Conservation (phyloP, 2,888 invertebrate genomes). For the Dinocampus coccinellae region DNA sequence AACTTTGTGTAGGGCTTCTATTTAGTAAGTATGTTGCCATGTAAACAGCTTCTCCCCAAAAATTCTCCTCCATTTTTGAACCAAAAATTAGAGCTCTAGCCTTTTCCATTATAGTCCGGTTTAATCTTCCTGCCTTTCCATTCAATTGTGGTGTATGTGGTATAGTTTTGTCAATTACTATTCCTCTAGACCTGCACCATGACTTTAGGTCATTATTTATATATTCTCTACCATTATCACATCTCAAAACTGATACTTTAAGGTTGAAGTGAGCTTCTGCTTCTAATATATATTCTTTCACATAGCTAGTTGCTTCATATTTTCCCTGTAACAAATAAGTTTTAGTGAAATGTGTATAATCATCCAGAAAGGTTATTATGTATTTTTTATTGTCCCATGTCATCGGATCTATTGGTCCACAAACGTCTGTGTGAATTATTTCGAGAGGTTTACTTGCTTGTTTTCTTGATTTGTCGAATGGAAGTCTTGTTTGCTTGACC, state of each 20-base stretch:
- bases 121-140: constrained; percentile 60
- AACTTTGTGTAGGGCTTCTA: constrained; percentile 25
- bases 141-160: constrained; percentile 39
- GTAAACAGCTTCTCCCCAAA: constrained; percentile 24
- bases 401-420: constrained; percentile 33
- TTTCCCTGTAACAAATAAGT: constrained; percentile 33
- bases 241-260: constrained; percentile 31
- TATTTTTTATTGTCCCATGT: constrained; percentile 35
- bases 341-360: constrained; percentile 36
- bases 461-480: too few species aligned
- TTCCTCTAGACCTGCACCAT: constrained; percentile 55
- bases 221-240: constrained; percentile 54
- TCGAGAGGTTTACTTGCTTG: constrained; percentile 53
- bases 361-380: constrained; percentile 37
- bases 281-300: constrained; percentile 39
- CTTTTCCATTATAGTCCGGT: constrained; percentile 45
- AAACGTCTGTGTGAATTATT: constrained; percentile 51
- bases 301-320: constrained; percentile 32
- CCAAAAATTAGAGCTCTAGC: background rate
- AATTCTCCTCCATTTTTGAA: background rate
- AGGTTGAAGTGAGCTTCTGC: constrained; percentile 40
- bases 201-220: constrained; percentile 55
- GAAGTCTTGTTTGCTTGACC: too few species aligned
- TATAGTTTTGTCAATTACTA: constrained; percentile 60
- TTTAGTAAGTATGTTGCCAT: constrained; percentile 40